phyloP scores from a whole-genome alignment of 2,797 vertebrate genomes.

The Sebastolobus alascanus region DNA sequence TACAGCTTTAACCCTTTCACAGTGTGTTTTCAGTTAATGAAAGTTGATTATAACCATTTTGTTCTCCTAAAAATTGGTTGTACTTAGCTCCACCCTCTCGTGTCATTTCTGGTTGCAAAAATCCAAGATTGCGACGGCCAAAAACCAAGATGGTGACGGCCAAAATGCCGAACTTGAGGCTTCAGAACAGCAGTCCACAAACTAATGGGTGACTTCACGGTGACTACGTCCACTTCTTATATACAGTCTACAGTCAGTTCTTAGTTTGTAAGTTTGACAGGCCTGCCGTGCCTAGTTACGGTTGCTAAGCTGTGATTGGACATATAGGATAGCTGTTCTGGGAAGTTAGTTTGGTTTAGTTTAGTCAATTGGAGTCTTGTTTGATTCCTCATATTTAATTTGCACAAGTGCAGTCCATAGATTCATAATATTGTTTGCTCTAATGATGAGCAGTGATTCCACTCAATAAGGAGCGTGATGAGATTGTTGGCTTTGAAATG shows the following conservation, averaged over 20 bases:
- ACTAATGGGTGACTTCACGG: too few relatives aligned
- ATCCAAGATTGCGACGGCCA: too few relatives aligned
- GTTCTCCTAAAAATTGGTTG: too few relatives aligned
- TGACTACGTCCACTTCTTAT: too few relatives aligned
- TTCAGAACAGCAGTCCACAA: too few relatives aligned
- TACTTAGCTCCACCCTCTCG: too few relatives aligned
- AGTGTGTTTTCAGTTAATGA: too few relatives aligned
- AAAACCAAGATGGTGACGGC: too few relatives aligned
- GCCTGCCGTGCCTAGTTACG: not conserved
- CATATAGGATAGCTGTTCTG: too few relatives aligned
- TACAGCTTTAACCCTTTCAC: too few relatives aligned
- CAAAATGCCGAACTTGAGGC: accelerated
- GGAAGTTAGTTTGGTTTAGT: too few relatives aligned
- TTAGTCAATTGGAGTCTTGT: not conserved
- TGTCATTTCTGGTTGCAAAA: accelerated
- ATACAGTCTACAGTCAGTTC: not conserved
- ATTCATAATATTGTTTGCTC: constrained; percentile 18
- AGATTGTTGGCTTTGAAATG: constrained; percentile 43
- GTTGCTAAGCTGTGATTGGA: not conserved
- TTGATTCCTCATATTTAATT: constrained; percentile 35
- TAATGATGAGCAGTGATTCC: constrained; percentile 29
- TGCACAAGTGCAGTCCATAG: not conserved
- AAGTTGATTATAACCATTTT: too few relatives aligned
- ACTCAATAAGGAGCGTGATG: constrained; percentile 32
- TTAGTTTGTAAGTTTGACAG: not conserved